Conservation (phyloP, 2,888 invertebrate species). For the Cryptocephalus primarius region DNA sequence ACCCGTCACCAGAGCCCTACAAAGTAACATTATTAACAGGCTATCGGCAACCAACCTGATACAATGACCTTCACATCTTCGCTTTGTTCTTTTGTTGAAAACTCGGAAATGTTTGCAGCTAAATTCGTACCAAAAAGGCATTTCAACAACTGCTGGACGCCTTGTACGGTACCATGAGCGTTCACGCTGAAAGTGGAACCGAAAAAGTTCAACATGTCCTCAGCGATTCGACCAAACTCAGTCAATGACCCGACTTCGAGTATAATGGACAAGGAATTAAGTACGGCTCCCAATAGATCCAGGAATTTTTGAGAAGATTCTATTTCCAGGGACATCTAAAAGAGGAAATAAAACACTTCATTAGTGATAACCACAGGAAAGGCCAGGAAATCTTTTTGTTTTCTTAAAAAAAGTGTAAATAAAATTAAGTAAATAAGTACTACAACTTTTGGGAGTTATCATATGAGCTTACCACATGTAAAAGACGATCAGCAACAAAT, state of each 20-base stretch:
- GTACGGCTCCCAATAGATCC: slow-evolving; percentile 49
- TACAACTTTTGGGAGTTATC: no score
- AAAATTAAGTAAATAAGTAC: slow-evolving; percentile 1
- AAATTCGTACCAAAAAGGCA: slow-evolving; percentile 70
- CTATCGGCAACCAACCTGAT: no score
- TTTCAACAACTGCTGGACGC: slow-evolving; percentile 67
- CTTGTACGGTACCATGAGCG: slow-evolving; percentile 57
- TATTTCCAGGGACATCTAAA: slow-evolving; percentile 66
- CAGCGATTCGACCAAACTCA: slow-evolving; percentile 64
- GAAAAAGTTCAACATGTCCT: slow-evolving; percentile 69
- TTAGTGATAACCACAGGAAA: no score
- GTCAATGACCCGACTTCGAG: slow-evolving; percentile 56
- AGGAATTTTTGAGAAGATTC: slow-evolving; percentile 66
- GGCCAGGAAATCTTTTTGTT: no score
- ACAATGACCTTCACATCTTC: no score
- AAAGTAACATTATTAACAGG: slow-evolving; percentile 1
- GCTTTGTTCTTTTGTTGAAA: slow-evolving; percentile 5
- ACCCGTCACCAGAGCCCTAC: slow-evolving; percentile 23
- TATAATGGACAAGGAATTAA: slow-evolving; percentile 57
- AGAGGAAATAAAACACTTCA: slow-evolving; percentile 9
- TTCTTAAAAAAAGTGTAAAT: slow-evolving; percentile 2
- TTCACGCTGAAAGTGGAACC: slow-evolving; percentile 60
- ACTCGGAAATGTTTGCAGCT: slow-evolving; percentile 36
- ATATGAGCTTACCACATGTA: no score
- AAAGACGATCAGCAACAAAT: no score